phyloP scores from a whole-genome alignment of 2,797 vertebrate species.

The Orientallactaga sibirica region DNA sequence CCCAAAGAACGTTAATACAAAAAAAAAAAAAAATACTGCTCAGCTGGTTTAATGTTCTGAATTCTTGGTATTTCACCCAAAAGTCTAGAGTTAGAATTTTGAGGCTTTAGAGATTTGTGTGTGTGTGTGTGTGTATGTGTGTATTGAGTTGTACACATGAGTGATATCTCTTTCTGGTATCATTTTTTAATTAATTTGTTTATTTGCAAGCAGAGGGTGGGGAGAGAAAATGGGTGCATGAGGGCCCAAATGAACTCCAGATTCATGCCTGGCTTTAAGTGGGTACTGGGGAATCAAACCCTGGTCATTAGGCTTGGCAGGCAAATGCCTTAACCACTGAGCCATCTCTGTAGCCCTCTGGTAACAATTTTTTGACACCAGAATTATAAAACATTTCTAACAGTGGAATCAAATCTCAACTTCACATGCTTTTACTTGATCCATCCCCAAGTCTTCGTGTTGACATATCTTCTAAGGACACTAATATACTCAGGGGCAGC shows the following conservation, averaged over 20 bases:
- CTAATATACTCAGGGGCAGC: constrained; percentile 79
- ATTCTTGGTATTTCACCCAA: neutral
- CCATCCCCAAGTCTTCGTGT: constrained; percentile 80
- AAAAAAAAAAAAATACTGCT: constrained; percentile 39
- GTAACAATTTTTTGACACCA: constrained; percentile 75
- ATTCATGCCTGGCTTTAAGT: too few species aligned
- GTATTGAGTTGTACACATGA: neutral
- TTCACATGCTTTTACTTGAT: constrained; percentile 77
- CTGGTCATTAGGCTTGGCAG: too few species aligned
- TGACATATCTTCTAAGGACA: constrained; percentile 77
- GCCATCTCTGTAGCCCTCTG: too few species aligned
- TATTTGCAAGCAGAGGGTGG: too few species aligned
- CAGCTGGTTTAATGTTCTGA: neutral
- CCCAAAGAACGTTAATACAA: neutral
- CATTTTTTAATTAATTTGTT: neutral
- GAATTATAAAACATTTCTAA: constrained; percentile 56
- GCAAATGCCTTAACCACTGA: too few species aligned
- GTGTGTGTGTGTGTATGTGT: neutral
- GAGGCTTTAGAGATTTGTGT: constrained; percentile 16
- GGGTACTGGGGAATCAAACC: too few species aligned
- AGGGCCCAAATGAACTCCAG: too few species aligned
- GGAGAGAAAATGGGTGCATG: too few species aligned
- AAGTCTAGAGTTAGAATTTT: neutral
- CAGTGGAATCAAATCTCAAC: constrained; percentile 69
- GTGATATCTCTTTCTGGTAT: neutral